A percentile compares a stretch with the other conserved stretches of the same genome.
phyloP scores from a whole-genome alignment of 2,888 invertebrate genomes.

The Odontothrips loti region DNA sequence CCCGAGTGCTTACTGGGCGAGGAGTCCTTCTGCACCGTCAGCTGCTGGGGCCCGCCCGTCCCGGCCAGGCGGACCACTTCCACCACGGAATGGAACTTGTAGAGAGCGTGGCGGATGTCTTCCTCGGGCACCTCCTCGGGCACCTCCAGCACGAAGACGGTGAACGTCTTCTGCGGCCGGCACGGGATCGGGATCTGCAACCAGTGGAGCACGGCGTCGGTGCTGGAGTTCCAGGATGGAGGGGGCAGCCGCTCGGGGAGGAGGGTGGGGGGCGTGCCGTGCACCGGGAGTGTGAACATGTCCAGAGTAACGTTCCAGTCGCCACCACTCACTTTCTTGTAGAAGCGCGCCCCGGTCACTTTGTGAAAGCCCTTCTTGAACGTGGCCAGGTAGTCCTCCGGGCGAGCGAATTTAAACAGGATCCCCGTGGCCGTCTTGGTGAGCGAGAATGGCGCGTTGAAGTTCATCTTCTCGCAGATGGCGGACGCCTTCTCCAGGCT shows the following conservation, averaged over 20 bases:
- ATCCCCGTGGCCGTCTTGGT: conserved; percentile 86
- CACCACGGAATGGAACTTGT: conserved; percentile 59
- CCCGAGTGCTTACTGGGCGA: not conserved
- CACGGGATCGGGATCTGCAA: conserved; percentile 73
- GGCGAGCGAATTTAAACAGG: conserved; percentile 80
- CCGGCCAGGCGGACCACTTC: conserved; percentile 66
- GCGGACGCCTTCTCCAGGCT: conserved; percentile 80
- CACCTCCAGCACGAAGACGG: conserved; percentile 74
- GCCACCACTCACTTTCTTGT: conserved; percentile 70
- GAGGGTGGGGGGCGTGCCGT: too few species aligned
- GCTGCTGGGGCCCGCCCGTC: conserved; percentile 26
- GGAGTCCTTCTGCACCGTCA: not conserved
- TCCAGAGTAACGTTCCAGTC: not conserved
- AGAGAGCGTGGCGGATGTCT: conserved; percentile 74
- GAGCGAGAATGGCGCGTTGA: conserved; percentile 78
- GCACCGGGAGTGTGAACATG: too few species aligned
- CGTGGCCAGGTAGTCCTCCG: conserved; percentile 80
- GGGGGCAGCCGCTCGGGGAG: too few species aligned
- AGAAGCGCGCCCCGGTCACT: conserved; percentile 78
- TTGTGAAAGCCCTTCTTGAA: conserved; percentile 84
- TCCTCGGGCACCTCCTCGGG: conserved; percentile 81
- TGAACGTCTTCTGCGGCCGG: conserved; percentile 82
- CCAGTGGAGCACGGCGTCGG: not conserved
- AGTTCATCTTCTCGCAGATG: conserved; percentile 85
- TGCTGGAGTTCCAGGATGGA: too few species aligned